Evolutionary conservation across 2,888 invertebrate species (phyloP).

Genomic region (Salticus scenicus): DNA sequence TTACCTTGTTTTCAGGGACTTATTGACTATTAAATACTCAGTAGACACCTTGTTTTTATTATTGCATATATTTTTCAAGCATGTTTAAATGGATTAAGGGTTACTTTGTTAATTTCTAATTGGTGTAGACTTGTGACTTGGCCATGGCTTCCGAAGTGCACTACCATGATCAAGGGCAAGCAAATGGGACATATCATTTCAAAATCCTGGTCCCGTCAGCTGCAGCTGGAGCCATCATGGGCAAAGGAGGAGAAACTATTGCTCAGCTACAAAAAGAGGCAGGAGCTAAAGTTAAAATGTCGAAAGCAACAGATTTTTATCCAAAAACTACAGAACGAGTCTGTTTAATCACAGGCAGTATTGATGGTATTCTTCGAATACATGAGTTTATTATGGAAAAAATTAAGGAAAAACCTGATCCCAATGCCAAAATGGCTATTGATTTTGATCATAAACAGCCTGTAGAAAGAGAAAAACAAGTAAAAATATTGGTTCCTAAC

Average conservation of each 20-base stretch:
- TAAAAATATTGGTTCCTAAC: constrained; percentile 92
- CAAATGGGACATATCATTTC: constrained; percentile 83
- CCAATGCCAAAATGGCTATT: constrained; percentile 86
- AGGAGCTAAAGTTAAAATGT: constrained; percentile 98
- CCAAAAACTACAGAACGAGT: constrained; percentile 88
- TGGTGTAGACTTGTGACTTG: constrained; percentile 14
- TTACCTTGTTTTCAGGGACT: too few species aligned
- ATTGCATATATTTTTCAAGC: constrained; percentile 32
- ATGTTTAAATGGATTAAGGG: constrained; percentile 9
- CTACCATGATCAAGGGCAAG: constrained; percentile 40
- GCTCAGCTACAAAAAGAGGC: constrained; percentile 98
- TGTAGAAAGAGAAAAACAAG: constrained; percentile 88
- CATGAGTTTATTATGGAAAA: constrained; percentile 96
- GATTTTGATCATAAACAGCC: constrained; percentile 88
- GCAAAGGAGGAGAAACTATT: constrained; percentile 99
- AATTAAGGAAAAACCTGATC: constrained; percentile 94
- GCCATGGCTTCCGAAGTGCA: constrained; percentile 12
- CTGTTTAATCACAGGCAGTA: constrained; percentile 92
- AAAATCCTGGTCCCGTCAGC: constrained; percentile 97
- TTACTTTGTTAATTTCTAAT: constrained; percentile 7
- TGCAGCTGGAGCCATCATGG: constrained; percentile 99
- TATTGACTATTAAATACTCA: too few species aligned
- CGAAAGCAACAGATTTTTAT: constrained; percentile 87
- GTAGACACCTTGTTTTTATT: too few species aligned
- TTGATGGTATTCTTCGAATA: constrained; percentile 92